phyloP scores from a whole-genome alignment of 2,888 invertebrate species.

The Apoda limacodes region DNA sequence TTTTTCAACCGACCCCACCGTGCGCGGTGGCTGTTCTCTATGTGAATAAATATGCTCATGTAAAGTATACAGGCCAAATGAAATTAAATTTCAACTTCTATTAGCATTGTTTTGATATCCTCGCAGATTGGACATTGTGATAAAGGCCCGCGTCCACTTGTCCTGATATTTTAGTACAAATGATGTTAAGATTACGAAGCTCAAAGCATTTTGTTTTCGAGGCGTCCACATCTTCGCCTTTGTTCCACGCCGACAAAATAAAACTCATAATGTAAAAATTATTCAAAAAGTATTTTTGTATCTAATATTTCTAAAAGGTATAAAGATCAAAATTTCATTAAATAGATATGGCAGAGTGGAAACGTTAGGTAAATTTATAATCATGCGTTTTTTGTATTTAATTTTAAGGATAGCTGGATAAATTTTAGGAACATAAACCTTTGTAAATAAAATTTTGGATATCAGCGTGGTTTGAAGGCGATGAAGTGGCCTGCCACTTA shows the following conservation, averaged over 20 bases:
- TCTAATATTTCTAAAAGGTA: slow-evolving; percentile 71
- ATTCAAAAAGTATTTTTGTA: slow-evolving; percentile 73
- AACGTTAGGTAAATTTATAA: slow-evolving; percentile 67
- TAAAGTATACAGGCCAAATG: slow-evolving; percentile 14
- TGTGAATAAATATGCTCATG: neutral
- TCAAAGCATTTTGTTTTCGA: slow-evolving; percentile 61
- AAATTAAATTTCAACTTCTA: slow-evolving; percentile 54
- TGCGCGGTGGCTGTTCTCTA: slow-evolving; percentile 23
- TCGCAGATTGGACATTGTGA: slow-evolving; percentile 70
- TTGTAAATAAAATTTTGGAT: slow-evolving; percentile 74
- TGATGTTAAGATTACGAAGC: slow-evolving; percentile 70
- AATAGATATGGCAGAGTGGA: slow-evolving; percentile 61
- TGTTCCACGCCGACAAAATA: slow-evolving; percentile 39
- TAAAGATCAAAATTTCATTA: slow-evolving; percentile 72
- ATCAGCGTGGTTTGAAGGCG: slow-evolving; percentile 36
- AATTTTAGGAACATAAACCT: slow-evolving; percentile 78
- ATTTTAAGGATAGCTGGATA: slow-evolving; percentile 72
- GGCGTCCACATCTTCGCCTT: slow-evolving; percentile 46
- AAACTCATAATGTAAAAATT: slow-evolving; percentile 65
- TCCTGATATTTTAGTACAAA: slow-evolving; percentile 70
- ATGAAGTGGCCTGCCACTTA: slow-evolving; percentile 44
- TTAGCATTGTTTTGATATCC: slow-evolving; percentile 68
- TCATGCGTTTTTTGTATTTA: slow-evolving; percentile 71
- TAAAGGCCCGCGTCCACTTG: slow-evolving; percentile 61
- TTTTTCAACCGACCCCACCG: slow-evolving; percentile 27